phyloP scores from a whole-genome alignment of 1,140 invertebrate genomes.

The Aphidius gifuensis region DNA sequence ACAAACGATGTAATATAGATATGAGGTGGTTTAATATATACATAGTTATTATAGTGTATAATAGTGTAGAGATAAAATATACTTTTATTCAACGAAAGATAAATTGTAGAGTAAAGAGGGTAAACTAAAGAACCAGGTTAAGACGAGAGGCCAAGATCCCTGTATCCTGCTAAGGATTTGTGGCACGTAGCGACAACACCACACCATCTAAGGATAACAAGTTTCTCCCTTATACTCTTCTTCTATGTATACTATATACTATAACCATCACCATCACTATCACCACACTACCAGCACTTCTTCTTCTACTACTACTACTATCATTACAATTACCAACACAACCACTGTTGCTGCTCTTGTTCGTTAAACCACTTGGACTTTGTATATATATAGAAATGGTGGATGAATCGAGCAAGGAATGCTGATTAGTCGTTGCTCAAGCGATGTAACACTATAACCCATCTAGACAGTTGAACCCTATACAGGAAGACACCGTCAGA shows the following conservation, averaged over 20 bases:
- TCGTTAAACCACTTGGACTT: too few relatives aligned
- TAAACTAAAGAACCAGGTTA: slow-evolving; percentile 37
- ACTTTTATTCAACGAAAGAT: too few relatives aligned
- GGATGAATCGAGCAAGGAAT: slow-evolving; percentile 44
- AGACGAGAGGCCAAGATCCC: slow-evolving; percentile 38
- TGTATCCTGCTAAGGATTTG: slow-evolving; percentile 51
- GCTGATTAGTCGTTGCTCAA: slow-evolving; percentile 54
- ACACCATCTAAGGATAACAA: slow-evolving; percentile 17
- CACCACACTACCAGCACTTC: too few relatives aligned
- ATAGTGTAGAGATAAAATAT: too few relatives aligned
- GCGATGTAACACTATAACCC: slow-evolving; percentile 54
- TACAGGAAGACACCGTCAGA: slow-evolving; percentile 36
- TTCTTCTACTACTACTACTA: too few relatives aligned
- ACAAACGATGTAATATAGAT: too few relatives aligned
- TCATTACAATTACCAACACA: too few relatives aligned
- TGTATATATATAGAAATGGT: neutral
- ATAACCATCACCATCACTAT: neutral
- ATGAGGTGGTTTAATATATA: too few relatives aligned
- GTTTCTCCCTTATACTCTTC: slow-evolving; percentile 12
- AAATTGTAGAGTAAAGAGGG: slow-evolving; percentile 5
- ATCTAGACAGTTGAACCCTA: slow-evolving; percentile 33
- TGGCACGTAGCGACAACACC: slow-evolving; percentile 49
- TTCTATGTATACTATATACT: slow-evolving; percentile 9
- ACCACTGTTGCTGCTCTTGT: too few relatives aligned
- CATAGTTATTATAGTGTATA: too few relatives aligned